Conservation (phyloP, 92 coral and sea anemone genomes). For the Meandrina meandrites region DNA sequence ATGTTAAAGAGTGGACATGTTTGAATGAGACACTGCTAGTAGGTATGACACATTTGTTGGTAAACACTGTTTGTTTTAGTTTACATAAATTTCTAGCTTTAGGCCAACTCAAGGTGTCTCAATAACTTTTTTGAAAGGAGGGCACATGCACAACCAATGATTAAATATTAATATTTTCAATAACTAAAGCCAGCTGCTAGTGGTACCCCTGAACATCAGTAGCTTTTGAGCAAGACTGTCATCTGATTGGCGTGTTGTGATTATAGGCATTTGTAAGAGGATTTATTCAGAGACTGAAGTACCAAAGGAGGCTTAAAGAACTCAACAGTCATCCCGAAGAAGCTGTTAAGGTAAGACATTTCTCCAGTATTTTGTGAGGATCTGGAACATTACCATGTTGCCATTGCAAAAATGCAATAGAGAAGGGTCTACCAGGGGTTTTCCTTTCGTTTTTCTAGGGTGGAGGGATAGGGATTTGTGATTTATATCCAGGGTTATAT, state of each 20-base stretch:
- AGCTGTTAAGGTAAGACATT: slow-evolving; percentile 69
- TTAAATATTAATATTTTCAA: no score
- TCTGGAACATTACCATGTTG: not conserved
- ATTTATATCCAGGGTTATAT: not conserved
- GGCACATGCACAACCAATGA: no score
- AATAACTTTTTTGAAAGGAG: no score
- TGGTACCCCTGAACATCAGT: not conserved
- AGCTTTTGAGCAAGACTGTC: not conserved
- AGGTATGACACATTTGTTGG: no score
- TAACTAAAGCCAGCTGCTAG: no score
- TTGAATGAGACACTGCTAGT: no score
- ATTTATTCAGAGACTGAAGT: slow-evolving; percentile 80
- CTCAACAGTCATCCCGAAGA: slow-evolving; percentile 80
- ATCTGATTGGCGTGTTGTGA: not conserved
- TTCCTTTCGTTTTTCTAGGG: not conserved
- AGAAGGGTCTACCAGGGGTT: not conserved
- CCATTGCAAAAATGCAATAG: no score
- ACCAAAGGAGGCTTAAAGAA: slow-evolving; percentile 78
- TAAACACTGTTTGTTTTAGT: no score
- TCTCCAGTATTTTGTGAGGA: not conserved
- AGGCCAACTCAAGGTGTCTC: no score
- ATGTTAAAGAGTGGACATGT: no score
- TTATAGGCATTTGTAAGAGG: slow-evolving; percentile 84
- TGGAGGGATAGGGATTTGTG: no score
- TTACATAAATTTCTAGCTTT: no score